A percentile compares a stretch with the other conserved stretches of the same genome.
These are phyloP conservation scores for Nemurella pictetii DNA, from an alignment of 2,888 invertebrate genomes.

Conservation along the genomic window DNA sequence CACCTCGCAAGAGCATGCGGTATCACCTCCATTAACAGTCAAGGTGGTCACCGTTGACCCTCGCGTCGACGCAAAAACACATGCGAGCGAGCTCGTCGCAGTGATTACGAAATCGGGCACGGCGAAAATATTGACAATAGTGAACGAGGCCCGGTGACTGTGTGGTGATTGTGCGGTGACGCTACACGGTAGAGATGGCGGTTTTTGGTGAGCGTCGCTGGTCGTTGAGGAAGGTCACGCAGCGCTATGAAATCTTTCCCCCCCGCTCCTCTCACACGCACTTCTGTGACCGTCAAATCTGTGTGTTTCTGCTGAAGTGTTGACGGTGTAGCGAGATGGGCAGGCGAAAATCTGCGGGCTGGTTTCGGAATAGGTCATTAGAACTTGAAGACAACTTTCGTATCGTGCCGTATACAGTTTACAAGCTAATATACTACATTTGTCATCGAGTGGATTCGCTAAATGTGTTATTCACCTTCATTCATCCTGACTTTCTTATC, in stretches of 20 bases:
- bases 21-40: slow-evolving; percentile 16
- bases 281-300: not conserved
- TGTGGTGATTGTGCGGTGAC: too few relatives aligned
- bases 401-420: too few relatives aligned
- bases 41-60: slow-evolving; percentile 1
- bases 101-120: not conserved
- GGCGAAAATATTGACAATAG: not conserved
- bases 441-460: not conserved
- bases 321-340: not conserved
- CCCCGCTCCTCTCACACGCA: too few relatives aligned
- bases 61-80: not conserved
- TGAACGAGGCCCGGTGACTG: too few relatives aligned
- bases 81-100: not conserved
- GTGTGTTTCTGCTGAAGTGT: not conserved
- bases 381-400: not conserved
- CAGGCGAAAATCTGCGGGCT: not conserved
- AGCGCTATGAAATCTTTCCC: too few relatives aligned
- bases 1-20: too few relatives aligned
- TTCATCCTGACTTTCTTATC: not conserved
- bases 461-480: not conserved
- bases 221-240: too few relatives aligned
- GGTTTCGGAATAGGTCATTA: not conserved
- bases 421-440: not conserved
- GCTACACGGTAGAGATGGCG: too few relatives aligned
- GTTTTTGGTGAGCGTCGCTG: too few relatives aligned